phyloP scores from a whole-genome alignment of 2,888 invertebrate species.

The Mythimna albipuncta region DNA sequence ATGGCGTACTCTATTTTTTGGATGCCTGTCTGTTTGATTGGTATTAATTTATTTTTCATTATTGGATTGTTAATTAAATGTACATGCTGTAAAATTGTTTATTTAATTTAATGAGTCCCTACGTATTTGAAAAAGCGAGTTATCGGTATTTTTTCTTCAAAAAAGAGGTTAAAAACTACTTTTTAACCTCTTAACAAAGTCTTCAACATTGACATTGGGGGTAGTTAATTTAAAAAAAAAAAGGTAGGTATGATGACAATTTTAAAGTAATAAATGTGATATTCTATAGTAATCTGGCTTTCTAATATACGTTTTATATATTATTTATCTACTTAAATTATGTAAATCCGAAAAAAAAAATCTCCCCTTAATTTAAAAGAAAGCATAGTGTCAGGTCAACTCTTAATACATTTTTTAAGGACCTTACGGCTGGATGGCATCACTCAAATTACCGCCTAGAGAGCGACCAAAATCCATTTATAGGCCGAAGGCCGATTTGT shows the following conservation, averaged over 20 bases:
- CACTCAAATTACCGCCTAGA: constrained; percentile 79
- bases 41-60: neutral
- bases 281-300: neutral
- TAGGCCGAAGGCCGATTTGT: constrained; percentile 36
- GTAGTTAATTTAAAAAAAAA: neutral
- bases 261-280: neutral
- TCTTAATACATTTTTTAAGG: constrained; percentile 60
- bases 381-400: constrained; percentile 25
- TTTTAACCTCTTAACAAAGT: too few relatives aligned
- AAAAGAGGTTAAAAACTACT: neutral
- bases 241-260: neutral
- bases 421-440: constrained; percentile 72
- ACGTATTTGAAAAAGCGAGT: neutral
- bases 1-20: constrained; percentile 28
- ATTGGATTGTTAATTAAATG: constrained; percentile 1
- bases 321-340: neutral
- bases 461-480: constrained; percentile 43
- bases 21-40: neutral
- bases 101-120: neutral
- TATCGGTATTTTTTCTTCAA: too few relatives aligned
- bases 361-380: constrained; percentile 8
- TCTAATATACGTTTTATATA: neutral
- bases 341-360: neutral
- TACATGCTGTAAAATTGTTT: neutral
- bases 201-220: too few relatives aligned